Base-by-base conservation (phyloP, 2,888 invertebrate species). In the Chorisops tibialis region DNA sequence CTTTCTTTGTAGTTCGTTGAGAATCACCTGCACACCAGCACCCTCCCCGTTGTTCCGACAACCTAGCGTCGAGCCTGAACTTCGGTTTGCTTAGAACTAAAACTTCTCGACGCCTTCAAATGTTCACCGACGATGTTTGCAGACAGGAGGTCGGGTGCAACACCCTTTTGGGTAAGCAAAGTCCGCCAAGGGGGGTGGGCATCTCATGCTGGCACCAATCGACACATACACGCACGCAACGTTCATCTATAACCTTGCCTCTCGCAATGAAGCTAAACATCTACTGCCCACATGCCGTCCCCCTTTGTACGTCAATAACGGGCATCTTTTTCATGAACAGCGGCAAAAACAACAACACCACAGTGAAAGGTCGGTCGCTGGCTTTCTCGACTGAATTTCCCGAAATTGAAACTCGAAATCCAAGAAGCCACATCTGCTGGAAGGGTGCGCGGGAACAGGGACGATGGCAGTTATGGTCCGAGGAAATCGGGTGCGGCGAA, bases 261-360 rank as follows among this genome's bases (percentile, higher is more conserved):
- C 16, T 41, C 41, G 14, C 14, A 12, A 7, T 11, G 41, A 2
- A 16, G 6, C 41, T 14, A 39, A 5, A 6, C n/a, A 16, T 19
- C 56, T 18, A 43, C 56, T 43, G 30, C 56, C 24, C 56, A 45
- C 56, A 56, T 45, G 56, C 43, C 56, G 43, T 56, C 56, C 56
- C 52, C 56, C 56, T 56, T 30, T 9, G 30, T 30, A 30, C 5
- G n/a, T n/a, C n/a, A 30, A 30, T 30, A 30, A 30, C 30, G 30
- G 30, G 5, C 9, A 7, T 30, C 9, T 30, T 30, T 30, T 30
- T 7, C 30, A 1, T 30, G 9, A 1, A 2, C 30, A 7, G 5
- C 30, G 30, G 30, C 30, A 30, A 9, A 30, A 30, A 30, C 2
- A 30, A 30, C 30, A 30, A 2, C 30, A 30, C n/a, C n/a, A n/a